phyloP scores from a whole-genome alignment of 2,888 invertebrate genomes.

The Pyrrhosoma nymphula region DNA sequence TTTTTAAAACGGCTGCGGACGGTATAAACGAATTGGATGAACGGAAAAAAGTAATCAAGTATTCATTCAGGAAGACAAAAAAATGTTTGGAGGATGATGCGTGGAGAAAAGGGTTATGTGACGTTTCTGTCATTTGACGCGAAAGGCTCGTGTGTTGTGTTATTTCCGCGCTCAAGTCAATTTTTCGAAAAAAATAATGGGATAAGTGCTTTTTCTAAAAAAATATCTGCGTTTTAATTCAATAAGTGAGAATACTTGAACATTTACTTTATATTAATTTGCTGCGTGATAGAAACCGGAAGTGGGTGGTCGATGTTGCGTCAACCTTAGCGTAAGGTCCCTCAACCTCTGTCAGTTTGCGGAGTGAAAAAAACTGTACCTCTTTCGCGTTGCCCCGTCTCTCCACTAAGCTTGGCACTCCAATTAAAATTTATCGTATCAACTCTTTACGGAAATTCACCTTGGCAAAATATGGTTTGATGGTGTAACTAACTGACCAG shows the following conservation, averaged over 20 bases:
- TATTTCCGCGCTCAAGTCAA: not conserved
- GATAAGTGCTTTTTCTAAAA: not conserved
- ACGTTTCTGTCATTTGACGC: not conserved
- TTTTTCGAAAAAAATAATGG: not conserved
- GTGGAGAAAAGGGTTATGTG: not conserved
- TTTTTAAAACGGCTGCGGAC: not conserved
- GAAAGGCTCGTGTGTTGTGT: not conserved
- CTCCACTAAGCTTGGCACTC: no score
- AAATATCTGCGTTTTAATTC: not conserved
- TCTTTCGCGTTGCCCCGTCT: not conserved
- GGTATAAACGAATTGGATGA: not conserved
- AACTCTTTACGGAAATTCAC: no score
- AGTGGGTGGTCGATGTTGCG: not conserved
- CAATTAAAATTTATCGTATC: no score
- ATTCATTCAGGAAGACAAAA: not conserved
- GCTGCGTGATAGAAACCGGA: not conserved
- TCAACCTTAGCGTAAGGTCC: not conserved
- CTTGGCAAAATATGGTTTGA: no score
- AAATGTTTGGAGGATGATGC: not conserved
- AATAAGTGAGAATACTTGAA: not conserved
- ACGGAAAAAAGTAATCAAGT: not conserved
- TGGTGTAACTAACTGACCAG: no score
- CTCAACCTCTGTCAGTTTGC: not conserved
- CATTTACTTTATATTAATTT: not conserved
- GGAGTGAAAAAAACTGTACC: not conserved